Evolutionary conservation across 2,113 vertebrate species (phyloP).

Genomic region (Eulemur macaco): DNA sequence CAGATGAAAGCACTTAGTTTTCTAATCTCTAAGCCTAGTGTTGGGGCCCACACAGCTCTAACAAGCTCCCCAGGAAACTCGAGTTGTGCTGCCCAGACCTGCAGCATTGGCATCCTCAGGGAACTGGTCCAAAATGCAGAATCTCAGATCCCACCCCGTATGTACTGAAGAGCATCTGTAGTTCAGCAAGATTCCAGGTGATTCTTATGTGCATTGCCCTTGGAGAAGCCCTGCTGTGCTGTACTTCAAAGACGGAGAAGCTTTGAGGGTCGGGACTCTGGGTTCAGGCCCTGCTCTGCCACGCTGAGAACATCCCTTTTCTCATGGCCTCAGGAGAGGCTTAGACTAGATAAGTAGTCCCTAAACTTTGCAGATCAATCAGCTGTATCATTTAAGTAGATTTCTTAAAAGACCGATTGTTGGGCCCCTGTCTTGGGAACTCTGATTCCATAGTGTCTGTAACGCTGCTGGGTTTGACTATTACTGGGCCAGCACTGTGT

Average conservation of each 20-base stretch:
- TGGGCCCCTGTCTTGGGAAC: not conserved
- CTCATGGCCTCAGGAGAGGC: not conserved
- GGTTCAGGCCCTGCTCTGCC: not conserved
- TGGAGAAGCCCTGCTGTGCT: not conserved
- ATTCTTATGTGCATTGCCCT: not conserved
- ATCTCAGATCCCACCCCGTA: not conserved
- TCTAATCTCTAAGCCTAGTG: not conserved
- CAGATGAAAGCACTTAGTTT: not conserved
- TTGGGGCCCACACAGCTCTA: not conserved
- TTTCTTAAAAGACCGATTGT: not conserved
- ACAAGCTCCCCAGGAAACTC: not conserved
- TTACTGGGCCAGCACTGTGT: not conserved
- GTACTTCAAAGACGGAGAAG: not conserved
- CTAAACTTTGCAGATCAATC: not conserved
- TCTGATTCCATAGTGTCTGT: not conserved
- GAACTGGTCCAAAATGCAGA: not conserved
- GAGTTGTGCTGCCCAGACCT: not conserved
- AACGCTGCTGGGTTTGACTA: not conserved
- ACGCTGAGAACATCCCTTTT: not conserved
- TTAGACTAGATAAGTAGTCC: not conserved
- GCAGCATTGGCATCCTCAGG: accelerated
- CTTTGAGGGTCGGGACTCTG: not conserved
- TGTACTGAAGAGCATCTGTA: not conserved
- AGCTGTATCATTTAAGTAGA: not conserved
- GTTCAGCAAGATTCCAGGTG: not conserved